Conservation (phyloP, 2,113 vertebrate genomes). For the Chionodraco myersi region DNA sequence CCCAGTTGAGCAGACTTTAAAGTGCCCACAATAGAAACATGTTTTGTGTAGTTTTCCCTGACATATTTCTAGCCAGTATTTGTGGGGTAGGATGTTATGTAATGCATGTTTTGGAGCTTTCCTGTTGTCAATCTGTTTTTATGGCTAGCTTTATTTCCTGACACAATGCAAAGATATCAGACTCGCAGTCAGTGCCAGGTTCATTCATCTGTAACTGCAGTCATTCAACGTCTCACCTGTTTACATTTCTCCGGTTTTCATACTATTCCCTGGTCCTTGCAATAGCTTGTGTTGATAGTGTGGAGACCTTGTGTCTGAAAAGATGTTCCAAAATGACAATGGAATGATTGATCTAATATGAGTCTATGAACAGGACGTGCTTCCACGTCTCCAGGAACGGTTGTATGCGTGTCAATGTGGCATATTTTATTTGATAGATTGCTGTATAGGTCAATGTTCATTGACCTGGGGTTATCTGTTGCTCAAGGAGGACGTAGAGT, state of each 20-base stretch:
- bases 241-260: neutral
- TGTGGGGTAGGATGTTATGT: conserved; percentile 20
- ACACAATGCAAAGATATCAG: neutral
- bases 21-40: neutral
- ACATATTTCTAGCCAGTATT: neutral
- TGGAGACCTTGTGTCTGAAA: neutral
- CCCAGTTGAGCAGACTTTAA: conserved; percentile 2
- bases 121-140: conserved; percentile 8
- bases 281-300: neutral
- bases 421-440: neutral
- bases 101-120: conserved; percentile 8
- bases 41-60: neutral
- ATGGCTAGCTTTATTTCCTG: neutral
- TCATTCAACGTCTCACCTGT: neutral
- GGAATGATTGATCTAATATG: neutral
- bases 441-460: neutral
- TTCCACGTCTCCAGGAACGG: neutral
- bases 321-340: neutral
- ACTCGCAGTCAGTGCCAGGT: neutral
- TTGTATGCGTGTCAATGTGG: neutral
- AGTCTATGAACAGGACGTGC: neutral
- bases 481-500: neutral
- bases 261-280: neutral
- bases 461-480: neutral
- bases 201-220: neutral